Evolutionary conservation across 1,140 invertebrate species (phyloP).

Genomic region (Planococcus citri): DNA sequence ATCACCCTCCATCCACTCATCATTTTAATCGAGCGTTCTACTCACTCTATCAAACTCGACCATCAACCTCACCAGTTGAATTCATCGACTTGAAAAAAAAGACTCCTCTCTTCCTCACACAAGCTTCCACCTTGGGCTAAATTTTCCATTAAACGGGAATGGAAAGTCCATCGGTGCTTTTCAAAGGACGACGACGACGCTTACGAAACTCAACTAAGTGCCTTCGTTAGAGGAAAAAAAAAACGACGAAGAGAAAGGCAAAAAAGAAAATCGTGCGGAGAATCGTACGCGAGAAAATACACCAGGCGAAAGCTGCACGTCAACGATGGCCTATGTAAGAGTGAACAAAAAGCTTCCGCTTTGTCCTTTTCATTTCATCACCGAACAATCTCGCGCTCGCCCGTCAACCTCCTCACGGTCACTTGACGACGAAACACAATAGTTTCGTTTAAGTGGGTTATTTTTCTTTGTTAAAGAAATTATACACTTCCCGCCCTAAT

Average conservation of each 20-base stretch:
- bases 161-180: too few species aligned
- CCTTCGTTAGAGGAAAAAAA: slow-evolving; percentile 9
- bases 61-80: neutral
- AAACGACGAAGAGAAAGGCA: neutral
- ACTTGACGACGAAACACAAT: slow-evolving; percentile 18
- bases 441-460: slow-evolving; percentile 14
- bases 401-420: slow-evolving; percentile 12
- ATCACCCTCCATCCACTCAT: too few species aligned
- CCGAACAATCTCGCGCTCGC: neutral
- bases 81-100: neutral
- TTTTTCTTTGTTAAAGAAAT: slow-evolving; percentile 13
- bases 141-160: too few species aligned
- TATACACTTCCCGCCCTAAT: neutral
- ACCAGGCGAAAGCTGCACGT: neutral
- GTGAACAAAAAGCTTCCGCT: slow-evolving; percentile 17
- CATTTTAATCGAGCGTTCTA: too few species aligned
- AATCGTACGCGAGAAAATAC: neutral
- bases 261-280: too few species aligned
- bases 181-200: too few species aligned
- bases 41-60: too few species aligned
- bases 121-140: too few species aligned
- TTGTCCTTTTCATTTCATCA: slow-evolving; percentile 13
- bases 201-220: neutral
- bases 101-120: too few species aligned
- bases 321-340: neutral